A percentile compares a stretch with the other conserved stretches of the same genome.
These are phyloP conservation scores for Solenodon paradoxus DNA, from an alignment of 2,113 vertebrate genomes.

Conservation along the genomic window DNA sequence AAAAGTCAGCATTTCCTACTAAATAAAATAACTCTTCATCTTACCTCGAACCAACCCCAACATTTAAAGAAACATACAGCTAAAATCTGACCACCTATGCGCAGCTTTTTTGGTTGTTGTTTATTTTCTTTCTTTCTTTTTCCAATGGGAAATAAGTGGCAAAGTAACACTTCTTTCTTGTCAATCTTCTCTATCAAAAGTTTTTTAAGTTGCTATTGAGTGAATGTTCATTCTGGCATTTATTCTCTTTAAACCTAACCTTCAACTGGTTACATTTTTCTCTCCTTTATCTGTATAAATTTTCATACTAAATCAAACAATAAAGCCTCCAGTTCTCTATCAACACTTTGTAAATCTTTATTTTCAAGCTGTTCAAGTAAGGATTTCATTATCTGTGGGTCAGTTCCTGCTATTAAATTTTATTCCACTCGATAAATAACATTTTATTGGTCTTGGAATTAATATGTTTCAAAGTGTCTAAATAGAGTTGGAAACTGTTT, in stretches of 20 bases:
- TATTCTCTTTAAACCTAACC: conserved; percentile 63
- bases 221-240: conserved; percentile 47
- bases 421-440: conserved; percentile 7
- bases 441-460: not conserved
- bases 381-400: conserved; percentile 50
- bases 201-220: conserved; percentile 32
- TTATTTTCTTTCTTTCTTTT: too few relatives aligned
- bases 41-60: conserved; percentile 65
- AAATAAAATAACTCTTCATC: conserved; percentile 74
- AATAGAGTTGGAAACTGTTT: conserved; percentile 14
- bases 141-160: conserved; percentile 30
- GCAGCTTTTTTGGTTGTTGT: not conserved
- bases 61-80: conserved; percentile 60
- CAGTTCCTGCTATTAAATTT: conserved; percentile 55
- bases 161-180: conserved; percentile 19
- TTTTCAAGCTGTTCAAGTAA: conserved; percentile 74
- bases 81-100: conserved; percentile 51
- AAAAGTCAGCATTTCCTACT: conserved; percentile 70
- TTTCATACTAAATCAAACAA: conserved; percentile 53
- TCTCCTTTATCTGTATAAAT: conserved; percentile 37
- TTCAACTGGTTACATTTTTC: conserved; percentile 70
- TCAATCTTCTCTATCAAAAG: not conserved
- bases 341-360: conserved; percentile 48
- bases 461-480: conserved; percentile 9
- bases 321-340: conserved; percentile 42